Evolutionary conservation across 1,140 invertebrate genomes (phyloP), one percentile per base, ranked within the genome.

Genomic region (Plectus sambesii): DNA sequence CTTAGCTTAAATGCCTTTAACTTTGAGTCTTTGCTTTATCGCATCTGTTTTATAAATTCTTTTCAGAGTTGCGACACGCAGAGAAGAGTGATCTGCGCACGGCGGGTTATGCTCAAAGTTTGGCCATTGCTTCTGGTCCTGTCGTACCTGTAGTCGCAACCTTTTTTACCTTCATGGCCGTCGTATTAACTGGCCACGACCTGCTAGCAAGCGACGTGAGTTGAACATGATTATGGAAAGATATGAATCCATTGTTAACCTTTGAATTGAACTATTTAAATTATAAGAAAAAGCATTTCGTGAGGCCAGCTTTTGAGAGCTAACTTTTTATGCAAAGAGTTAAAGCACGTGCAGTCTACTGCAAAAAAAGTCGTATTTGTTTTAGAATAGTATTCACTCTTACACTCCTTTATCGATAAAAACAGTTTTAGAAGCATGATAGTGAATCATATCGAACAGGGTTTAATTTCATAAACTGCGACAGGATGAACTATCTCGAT

Each of bases 151-250:
- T 79, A 33, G 71, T 81, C 39, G 74, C 79, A 1, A 72, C 75
- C 3, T 77, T 80, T 42, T 66, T 79, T 30, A 81, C 78, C 2
- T 79, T 82, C 56, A 63, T 81, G 15, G 70, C 74, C n/a, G 76
- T 81, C 53, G 73, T 80, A n/a, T 62, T 71, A 15, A 67, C 73
- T 22, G 79, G 78, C 26, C 69, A 75, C 63, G 74, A 76, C 63
- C 72, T 82, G 0, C 74, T 74, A 23, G 73, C 79, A 20, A 73
- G 78, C 22, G 74, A 80, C 74, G 80, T 81, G 73, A 66, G 55
- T 54, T 43, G 12, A 2, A 41, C 20, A 17, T 12, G 22, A 19
- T n/a, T n/a, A n/a, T n/a, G n/a, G n/a, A n/a, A n/a, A n/a, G n/a
- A n/a, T n/a, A n/a, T n/a, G n/a, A n/a, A n/a, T n/a, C n/a, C n/a